phyloP scores from a whole-genome alignment of 2,113 vertebrate species.

The Peromyscus maniculatus region DNA sequence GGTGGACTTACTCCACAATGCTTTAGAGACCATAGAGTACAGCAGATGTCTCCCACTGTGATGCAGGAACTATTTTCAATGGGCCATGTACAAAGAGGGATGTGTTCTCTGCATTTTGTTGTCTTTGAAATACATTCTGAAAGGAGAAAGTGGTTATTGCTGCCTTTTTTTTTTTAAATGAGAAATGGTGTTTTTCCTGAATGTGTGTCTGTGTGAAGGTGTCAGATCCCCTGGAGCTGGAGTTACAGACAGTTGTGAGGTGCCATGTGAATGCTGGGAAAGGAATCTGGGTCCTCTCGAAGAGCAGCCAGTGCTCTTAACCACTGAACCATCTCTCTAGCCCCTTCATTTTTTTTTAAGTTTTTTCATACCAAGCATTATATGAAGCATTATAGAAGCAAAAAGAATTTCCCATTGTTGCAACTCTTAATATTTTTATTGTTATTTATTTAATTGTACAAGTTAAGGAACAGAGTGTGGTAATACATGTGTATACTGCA shows the following conservation, averaged over 20 bases:
- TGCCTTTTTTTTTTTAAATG: background rate
- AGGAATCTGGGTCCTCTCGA: background rate
- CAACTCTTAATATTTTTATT: background rate
- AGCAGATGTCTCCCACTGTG: background rate
- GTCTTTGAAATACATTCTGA: conserved; percentile 31
- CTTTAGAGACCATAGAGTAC: background rate
- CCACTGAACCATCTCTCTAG: background rate
- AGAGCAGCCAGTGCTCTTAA: background rate
- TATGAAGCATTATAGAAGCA: background rate
- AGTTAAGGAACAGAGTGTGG: background rate
- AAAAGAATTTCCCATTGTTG: background rate
- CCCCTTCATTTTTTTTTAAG: background rate
- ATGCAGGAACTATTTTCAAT: background rate
- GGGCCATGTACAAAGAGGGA: background rate
- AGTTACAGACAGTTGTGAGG: background rate
- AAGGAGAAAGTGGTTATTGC: background rate
- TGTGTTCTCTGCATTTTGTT: background rate
- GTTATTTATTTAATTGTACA: background rate
- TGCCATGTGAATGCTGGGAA: background rate
- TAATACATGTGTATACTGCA: background rate
- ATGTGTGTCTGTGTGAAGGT: background rate
- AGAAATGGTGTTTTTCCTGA: background rate
- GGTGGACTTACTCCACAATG: background rate
- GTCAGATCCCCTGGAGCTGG: background rate
- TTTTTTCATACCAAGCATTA: background rate